Conservation (phyloP, 2,113 vertebrate genomes). For the Oncorhynchus mykiss region DNA sequence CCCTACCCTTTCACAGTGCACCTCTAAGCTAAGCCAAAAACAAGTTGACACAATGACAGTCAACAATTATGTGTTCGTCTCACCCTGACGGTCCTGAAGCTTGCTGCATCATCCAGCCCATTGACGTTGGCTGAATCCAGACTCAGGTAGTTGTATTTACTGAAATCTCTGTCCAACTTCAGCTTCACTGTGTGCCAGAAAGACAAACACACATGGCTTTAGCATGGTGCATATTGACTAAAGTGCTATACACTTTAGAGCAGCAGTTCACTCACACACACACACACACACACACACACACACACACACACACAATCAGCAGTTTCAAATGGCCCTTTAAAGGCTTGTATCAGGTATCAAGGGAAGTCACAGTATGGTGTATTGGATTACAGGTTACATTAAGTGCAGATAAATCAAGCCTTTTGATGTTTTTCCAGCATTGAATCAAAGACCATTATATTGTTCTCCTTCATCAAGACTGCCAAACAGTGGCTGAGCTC, state of each 20-base stretch:
- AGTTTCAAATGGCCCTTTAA: conserved; percentile 44
- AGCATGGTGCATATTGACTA: not conserved
- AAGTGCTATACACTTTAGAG: not conserved
- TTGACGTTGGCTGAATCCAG: conserved; percentile 91
- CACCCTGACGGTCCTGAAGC: conserved; percentile 92
- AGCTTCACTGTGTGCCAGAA: conserved; percentile 80
- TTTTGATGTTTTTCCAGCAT: conserved; percentile 45
- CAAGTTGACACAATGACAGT: not conserved
- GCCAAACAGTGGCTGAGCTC: conserved; percentile 60
- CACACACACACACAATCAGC: not conserved
- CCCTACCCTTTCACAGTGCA: not conserved
- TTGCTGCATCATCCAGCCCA: conserved; percentile 90
- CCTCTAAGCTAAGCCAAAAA: not conserved
- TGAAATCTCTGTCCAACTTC: conserved; percentile 90
- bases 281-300: not conserved
- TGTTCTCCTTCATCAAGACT: conserved; percentile 45
- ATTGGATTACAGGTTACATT: conserved; percentile 58
- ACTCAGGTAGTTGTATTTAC: conserved; percentile 94
- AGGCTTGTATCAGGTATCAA: conserved; percentile 42
- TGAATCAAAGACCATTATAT: conserved; percentile 35
- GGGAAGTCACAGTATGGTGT: conserved; percentile 50
- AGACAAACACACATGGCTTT: conserved; percentile 16
- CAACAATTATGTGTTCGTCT: conserved; percentile 39
- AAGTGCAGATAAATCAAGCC: conserved; percentile 47
- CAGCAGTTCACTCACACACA: no score